These are phyloP conservation scores for Leptinotarsa lineolata DNA, from an alignment of 1,140 invertebrate species.

Conservation along the genomic window DNA sequence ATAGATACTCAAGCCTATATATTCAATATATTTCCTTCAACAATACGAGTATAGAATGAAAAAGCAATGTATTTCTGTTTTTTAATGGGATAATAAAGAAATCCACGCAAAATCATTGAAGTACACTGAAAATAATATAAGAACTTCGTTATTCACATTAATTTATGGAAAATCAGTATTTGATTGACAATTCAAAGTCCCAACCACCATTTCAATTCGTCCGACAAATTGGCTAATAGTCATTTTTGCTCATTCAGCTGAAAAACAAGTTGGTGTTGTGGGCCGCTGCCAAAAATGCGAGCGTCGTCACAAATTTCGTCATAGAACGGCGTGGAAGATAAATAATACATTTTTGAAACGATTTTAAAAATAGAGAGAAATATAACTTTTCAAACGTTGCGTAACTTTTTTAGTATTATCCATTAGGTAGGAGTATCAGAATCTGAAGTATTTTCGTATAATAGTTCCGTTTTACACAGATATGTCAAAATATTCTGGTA, in stretches of 20 bases:
- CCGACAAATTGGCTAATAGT: background rate
- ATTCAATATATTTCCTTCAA: too few species aligned
- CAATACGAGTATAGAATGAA: too few species aligned
- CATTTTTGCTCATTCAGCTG: background rate
- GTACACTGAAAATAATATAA: too few species aligned
- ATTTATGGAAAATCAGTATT: too few species aligned
- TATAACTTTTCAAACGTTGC: background rate
- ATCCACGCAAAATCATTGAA: too few species aligned
- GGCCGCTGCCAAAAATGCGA: conserved; percentile 13
- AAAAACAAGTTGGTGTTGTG: conserved; percentile 4
- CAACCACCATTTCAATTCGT: background rate
- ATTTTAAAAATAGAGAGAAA: conserved; percentile 10
- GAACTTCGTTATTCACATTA: too few species aligned
- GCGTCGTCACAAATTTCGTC: conserved; percentile 9
- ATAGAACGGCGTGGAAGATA: background rate
- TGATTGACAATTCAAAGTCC: too few species aligned
- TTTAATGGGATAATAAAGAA: too few species aligned
- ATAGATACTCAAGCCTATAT: too few species aligned
- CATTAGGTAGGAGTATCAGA: background rate
- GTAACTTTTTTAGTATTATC: background rate
- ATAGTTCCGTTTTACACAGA: conserved; percentile 1
- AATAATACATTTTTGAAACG: background rate
- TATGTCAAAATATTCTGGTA: too few species aligned
- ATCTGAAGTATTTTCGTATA: background rate
- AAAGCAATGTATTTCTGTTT: too few species aligned